Conservation (phyloP, 2,888 invertebrate species). For the Ryuthela nishihirai region DNA sequence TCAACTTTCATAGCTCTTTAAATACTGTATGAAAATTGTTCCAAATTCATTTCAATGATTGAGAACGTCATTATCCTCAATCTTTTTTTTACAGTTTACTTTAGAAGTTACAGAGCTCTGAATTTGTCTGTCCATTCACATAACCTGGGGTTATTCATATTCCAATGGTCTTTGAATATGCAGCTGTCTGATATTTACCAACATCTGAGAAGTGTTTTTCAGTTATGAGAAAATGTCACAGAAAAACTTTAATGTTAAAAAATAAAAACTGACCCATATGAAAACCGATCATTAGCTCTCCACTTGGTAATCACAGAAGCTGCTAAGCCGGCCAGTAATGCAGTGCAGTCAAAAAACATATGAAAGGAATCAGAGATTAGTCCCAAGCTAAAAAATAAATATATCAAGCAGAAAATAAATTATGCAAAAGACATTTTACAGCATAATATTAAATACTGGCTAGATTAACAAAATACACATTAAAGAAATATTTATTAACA, state of each 20-base stretch:
- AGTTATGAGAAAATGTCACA: neutral
- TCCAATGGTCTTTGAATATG: too few relatives aligned
- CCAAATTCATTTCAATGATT: too few relatives aligned
- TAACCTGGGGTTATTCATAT: too few relatives aligned
- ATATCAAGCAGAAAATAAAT: slow-evolving; percentile 1
- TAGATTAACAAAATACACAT: neutral
- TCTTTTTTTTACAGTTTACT: too few relatives aligned
- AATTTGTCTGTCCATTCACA: too few relatives aligned
- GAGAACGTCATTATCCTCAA: too few relatives aligned
- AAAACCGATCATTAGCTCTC: slow-evolving; percentile 77
- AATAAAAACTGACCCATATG: slow-evolving; percentile 52
- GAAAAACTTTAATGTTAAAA: slow-evolving; percentile 2
- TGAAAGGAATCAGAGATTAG: slow-evolving; percentile 98
- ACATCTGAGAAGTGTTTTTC: too few relatives aligned
- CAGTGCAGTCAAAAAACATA: slow-evolving; percentile 99
- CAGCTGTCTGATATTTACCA: too few relatives aligned
- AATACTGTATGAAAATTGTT: too few relatives aligned
- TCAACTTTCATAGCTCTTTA: too few relatives aligned
- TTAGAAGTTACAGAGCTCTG: too few relatives aligned
- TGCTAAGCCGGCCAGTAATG: slow-evolving; percentile 84
- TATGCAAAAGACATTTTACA: slow-evolving; percentile 1
- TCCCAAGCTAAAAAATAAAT: slow-evolving; percentile 60
- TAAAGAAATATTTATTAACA: neutral
- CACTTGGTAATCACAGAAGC: slow-evolving; percentile 96
- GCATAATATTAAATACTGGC: neutral